Evolutionary conservation across 2,113 vertebrate species (phyloP), one percentile per base, ranked within the genome.

Genomic region (Eleginops maclovinus): DNA sequence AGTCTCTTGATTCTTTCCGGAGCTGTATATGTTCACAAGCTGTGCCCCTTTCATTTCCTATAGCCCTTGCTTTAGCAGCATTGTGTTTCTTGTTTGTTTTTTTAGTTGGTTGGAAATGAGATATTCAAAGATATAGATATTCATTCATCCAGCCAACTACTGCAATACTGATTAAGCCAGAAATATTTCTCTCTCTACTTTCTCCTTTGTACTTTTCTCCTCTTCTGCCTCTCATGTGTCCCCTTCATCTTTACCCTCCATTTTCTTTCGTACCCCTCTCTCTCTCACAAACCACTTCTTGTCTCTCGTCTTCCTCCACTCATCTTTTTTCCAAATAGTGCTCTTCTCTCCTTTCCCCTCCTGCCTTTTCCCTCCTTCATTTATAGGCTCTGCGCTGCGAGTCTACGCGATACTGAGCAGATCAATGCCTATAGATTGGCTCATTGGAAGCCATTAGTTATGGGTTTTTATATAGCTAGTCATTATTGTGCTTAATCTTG

Each of bases 401-500:
- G 90, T 89, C 84, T 88, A 82, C 91, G 92, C 93, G 94, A 95
- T 94, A 93, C 89, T 87, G 94, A 91, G 93, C 86, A 87, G 95
- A 97, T 97, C 90, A 76, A 94, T 97, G 95, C 92, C 91, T 95
- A 96, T 95, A 96, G 96, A 96, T 97, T 95, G 90, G 92, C 90
- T 95, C 89, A 64, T 96, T 95, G 94, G 94, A 94, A 94, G 94
- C 93, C 95, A 97, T 96, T 95, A 95, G 96, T 96, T 94, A 94
- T 95, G 94, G 94, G 93, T 95, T 96, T 91, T 94, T 90, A 93
- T 96, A 95, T 96, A 94, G 93, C 96, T 96, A 94, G 95, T 97
- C 97, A 97, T 97, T 96, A 97, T 93, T 95, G 95, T 94, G 95
- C 89, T 94, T 95, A 95, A 94, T 95, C 94, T 95, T 94, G 95